Evolutionary conservation across 2,113 vertebrate species (phyloP).

Genomic region (Carassius gibelio): DNA sequence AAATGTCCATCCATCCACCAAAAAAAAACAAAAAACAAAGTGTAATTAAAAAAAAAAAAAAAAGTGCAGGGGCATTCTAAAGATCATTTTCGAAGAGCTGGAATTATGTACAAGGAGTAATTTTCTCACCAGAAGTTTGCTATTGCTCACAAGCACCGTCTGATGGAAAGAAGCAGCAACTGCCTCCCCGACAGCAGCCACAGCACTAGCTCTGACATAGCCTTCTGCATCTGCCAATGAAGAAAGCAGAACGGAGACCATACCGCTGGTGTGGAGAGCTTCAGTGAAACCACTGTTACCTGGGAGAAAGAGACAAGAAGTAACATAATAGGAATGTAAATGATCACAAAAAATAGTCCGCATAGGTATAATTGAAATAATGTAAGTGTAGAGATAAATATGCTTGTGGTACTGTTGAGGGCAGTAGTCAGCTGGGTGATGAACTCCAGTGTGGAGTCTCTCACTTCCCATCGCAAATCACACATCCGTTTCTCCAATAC

Average conservation of each 20-base stretch:
- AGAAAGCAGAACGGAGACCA: slow-evolving; percentile 67
- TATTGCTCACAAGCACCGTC: slow-evolving; percentile 59
- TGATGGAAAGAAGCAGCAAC: slow-evolving; percentile 59
- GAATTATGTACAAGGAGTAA: not conserved
- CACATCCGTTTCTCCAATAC: slow-evolving; percentile 85
- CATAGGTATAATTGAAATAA: not conserved
- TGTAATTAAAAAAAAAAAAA: not conserved
- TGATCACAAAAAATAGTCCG: slow-evolving; percentile 17
- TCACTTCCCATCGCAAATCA: slow-evolving; percentile 90
- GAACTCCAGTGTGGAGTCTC: slow-evolving; percentile 91
- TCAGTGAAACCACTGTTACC: slow-evolving; percentile 49
- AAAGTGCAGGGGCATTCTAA: not conserved
- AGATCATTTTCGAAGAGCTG: not conserved
- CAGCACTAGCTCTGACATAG: slow-evolving; percentile 89
- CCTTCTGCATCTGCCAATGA: slow-evolving; percentile 88
- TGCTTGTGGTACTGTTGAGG: slow-evolving; percentile 69
- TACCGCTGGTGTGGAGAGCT: slow-evolving; percentile 59
- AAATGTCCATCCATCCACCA: not conserved
- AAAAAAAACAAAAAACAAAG: not conserved
- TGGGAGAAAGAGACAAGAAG: slow-evolving; percentile 8
- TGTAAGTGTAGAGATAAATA: not conserved
- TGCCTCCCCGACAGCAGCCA: slow-evolving; percentile 79
- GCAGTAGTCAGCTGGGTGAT: slow-evolving; percentile 69
- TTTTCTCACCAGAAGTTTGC: slow-evolving; percentile 34
- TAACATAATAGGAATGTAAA: not conserved